phyloP scores from a whole-genome alignment of 2,113 vertebrate species.

The Myrmophylax atrothorax region DNA sequence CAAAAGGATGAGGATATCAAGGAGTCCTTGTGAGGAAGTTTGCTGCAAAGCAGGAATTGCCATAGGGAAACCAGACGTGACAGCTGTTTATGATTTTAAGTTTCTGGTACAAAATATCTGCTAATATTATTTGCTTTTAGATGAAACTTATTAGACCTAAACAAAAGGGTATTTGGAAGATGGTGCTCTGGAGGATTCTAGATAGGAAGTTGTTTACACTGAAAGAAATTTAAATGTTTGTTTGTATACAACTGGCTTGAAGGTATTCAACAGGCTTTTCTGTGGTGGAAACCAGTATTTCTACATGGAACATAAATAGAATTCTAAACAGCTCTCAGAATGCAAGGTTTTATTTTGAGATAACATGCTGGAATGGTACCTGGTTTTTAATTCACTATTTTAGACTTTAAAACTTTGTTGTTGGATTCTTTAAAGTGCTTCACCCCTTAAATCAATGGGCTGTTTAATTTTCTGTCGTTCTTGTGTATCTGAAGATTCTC shows the following conservation, averaged over 20 bases:
- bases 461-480: neutral
- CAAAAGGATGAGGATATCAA: neutral
- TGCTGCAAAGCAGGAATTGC: neutral
- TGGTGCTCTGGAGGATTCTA: neutral
- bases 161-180: neutral
- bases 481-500: neutral
- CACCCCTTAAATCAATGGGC: neutral
- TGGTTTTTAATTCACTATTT: neutral
- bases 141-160: neutral
- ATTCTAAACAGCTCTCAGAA: neutral
- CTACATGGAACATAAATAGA: neutral
- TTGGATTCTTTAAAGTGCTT: neutral
- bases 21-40: neutral
- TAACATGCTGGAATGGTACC: neutral
- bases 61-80: neutral
- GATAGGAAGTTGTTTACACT: neutral
- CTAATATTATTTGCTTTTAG: conserved; percentile 6
- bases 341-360: neutral
- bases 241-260: neutral
- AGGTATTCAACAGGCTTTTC: neutral
- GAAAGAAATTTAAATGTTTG: neutral
- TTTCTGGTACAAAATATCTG: conserved; percentile 19
- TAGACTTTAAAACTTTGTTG: neutral
- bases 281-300: neutral
- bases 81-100: neutral